Base-by-base conservation (phyloP, 2,797 vertebrate species). In the Peromyscus attwateri region DNA sequence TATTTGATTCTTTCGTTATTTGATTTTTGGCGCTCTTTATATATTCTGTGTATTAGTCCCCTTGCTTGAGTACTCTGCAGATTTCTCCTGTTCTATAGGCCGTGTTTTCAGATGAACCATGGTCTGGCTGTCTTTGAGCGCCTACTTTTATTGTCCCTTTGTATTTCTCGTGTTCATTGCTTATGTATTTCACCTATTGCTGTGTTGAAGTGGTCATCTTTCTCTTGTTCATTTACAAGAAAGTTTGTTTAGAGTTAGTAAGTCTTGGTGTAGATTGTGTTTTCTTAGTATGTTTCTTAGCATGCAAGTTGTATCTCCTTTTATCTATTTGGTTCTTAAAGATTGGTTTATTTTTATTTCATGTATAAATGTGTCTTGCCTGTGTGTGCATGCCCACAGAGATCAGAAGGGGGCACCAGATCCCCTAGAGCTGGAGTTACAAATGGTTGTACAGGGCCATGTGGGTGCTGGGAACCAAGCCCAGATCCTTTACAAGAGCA, bases 201-300 rank as follows among this genome's bases (percentile, higher is more conserved):
- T 57, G 0, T 77, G 46, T 82, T 76, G 57, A 19, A 43, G 94
- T 84, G 23, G 37, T 94, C 13, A 49, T 83, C 29, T 49, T 55
- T 92, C 88, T 85, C 49, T 77, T 81, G 21, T 81, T 92, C 81
- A 82, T 66, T 91, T 81, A 43, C 68, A 80, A 83, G 34, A 70
- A 87, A 70, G 7, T 55, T 91, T 85, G 89, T 76, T 91, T 81
- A 64, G 21, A 11, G 21, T 73, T 81, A 76, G 16, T 77, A 93
- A 60, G 89, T 43, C 27, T 49, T 73, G 84, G 62, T 57, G 14
- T 66, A 11, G n/a, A 68, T 82, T 93, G 64, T 81, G 85, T 87
- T 93, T 89, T 89, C 0, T 62, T 37, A 34, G 17, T 40, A 55
- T 91, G 21, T 87, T 95, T 82, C 87, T 80, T 37, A 71, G 10